Evolutionary conservation across 2,888 invertebrate genomes (phyloP).

Genomic region (Aspidapion aeneum): DNA sequence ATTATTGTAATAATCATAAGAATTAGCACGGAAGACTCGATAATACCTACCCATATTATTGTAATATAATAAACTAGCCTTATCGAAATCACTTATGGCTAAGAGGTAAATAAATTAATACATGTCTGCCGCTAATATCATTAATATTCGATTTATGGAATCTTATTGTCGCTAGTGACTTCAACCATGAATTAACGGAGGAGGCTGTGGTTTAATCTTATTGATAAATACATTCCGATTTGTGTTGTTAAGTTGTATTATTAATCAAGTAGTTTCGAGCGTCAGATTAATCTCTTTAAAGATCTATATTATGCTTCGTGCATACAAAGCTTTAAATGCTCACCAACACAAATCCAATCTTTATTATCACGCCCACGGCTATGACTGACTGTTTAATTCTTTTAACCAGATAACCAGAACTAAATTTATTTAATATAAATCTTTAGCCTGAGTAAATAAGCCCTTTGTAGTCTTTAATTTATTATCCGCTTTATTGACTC

Average conservation of each 20-base stretch:
- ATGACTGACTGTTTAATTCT: neutral
- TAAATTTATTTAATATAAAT: neutral
- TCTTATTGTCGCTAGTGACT: neutral
- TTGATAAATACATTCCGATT: neutral
- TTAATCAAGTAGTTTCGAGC: neutral
- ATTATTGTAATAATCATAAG: neutral
- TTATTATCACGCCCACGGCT: neutral
- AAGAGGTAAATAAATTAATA: neutral
- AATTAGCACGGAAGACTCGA: neutral
- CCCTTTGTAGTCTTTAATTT: neutral
- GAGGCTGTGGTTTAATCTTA: neutral
- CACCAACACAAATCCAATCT: neutral
- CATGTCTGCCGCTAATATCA: neutral
- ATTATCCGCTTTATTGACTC: neutral
- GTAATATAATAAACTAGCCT: neutral
- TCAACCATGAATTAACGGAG: neutral
- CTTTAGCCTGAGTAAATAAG: neutral
- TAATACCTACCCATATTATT: neutral
- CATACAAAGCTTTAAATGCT: neutral
- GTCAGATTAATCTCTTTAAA: neutral
- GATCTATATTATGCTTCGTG: neutral
- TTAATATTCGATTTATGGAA: neutral
- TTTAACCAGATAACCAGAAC: neutral
- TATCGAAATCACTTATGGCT: neutral
- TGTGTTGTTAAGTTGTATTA: neutral